Evolutionary conservation across 1,140 invertebrate genomes (phyloP).

Genomic region (Lordiphosa stackelbergi): DNA sequence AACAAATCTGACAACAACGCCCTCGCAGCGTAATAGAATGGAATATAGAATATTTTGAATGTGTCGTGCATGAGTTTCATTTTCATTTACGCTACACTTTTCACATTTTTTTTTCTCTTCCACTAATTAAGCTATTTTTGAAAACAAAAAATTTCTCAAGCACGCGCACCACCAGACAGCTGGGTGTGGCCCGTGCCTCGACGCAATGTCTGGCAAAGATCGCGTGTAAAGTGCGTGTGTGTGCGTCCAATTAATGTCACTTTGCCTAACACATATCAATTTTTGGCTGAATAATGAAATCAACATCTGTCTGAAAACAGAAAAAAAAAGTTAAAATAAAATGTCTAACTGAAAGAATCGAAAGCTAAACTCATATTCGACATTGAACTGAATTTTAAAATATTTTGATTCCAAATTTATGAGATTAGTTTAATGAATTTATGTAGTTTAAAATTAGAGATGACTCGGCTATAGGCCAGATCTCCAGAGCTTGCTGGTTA

Average conservation of each 20-base stretch:
- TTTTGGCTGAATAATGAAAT: conserved; percentile 24
- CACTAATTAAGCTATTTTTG: conserved; percentile 66
- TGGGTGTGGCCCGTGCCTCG: conserved; percentile 40
- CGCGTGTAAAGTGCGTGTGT: conserved; percentile 36
- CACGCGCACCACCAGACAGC: conserved; percentile 23
- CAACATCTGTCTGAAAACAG: background rate
- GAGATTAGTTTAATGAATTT: conserved; percentile 35
- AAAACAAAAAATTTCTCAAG: conserved; percentile 21
- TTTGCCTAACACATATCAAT: conserved; percentile 30
- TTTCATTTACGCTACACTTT: conserved; percentile 52
- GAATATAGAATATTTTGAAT: conserved; percentile 8
- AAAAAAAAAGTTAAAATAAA: background rate
- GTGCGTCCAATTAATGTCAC: conserved; percentile 67
- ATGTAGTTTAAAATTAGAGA: conserved; percentile 52
- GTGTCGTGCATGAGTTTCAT: conserved; percentile 18
- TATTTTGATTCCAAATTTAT: conserved; percentile 30
- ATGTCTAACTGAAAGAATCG: conserved; percentile 5
- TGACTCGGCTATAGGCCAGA: conserved; percentile 32
- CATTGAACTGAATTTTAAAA: conserved; percentile 47
- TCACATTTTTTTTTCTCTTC: conserved; percentile 32
- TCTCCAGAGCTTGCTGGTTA: background rate
- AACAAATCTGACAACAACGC: conserved; percentile 34
- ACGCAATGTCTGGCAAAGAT: conserved; percentile 61
- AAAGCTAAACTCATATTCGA: conserved; percentile 17
- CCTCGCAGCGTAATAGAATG: conserved; percentile 26